These are phyloP conservation scores for Strigamia crassipes DNA, from an alignment of 2,888 invertebrate species.

Conservation along the genomic window DNA sequence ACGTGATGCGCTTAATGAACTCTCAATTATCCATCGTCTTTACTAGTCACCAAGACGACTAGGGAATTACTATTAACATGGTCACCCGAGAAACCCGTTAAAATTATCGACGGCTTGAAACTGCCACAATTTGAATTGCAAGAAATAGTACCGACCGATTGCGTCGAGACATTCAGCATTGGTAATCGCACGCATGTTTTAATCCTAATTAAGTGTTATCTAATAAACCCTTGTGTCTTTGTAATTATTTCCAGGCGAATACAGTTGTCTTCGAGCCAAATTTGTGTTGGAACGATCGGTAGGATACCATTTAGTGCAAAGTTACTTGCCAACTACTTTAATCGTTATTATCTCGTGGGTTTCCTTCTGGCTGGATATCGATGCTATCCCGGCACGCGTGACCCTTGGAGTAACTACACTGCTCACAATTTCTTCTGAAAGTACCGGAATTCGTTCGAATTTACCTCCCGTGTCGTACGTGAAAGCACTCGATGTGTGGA, in stretches of 20 bases:
- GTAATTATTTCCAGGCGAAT: slow-evolving; percentile 52
- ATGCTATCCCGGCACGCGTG: slow-evolving; percentile 56
- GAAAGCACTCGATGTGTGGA: slow-evolving; percentile 57
- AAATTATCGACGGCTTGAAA: slow-evolving; percentile 54
- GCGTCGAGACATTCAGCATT: slow-evolving; percentile 54
- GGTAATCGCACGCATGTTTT: slow-evolving; percentile 48
- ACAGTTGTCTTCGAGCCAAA: slow-evolving; percentile 55
- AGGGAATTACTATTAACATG: slow-evolving; percentile 54
- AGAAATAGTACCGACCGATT: slow-evolving; percentile 52
- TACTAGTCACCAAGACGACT: slow-evolving; percentile 55
- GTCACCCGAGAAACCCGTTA: slow-evolving; percentile 54
- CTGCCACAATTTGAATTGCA: slow-evolving; percentile 56
- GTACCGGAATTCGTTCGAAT: slow-evolving; percentile 52
- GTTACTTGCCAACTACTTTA: slow-evolving; percentile 56
- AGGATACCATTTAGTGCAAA: slow-evolving; percentile 56
- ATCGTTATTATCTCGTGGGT: slow-evolving; percentile 57
- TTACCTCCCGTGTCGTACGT: slow-evolving; percentile 54
- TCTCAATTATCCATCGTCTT: slow-evolving; percentile 18
- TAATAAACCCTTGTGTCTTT: not conserved
- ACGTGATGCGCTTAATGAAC: slow-evolving; percentile 4
- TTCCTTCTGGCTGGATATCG: slow-evolving; percentile 57
- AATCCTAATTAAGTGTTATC: not conserved
- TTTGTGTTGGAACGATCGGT: slow-evolving; percentile 54
- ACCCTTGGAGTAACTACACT: slow-evolving; percentile 57
- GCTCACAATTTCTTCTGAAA: slow-evolving; percentile 56